Conservation (phyloP, 2,113 vertebrate species). For the Melanotaenia duboulayi region DNA sequence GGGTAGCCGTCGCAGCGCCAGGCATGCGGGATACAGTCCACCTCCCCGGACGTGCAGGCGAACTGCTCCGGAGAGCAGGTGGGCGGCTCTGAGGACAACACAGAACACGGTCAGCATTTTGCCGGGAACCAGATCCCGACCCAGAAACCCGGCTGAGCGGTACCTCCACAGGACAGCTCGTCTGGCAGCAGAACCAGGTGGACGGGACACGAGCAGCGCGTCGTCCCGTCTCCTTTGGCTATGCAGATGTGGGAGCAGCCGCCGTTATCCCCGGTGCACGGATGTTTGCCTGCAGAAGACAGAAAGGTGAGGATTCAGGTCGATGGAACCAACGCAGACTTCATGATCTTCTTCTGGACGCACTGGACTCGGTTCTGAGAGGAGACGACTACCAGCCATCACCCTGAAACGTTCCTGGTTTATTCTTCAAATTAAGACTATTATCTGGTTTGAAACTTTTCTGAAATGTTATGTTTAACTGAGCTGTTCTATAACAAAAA, state of each 20-base stretch:
- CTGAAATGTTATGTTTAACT: too few relatives aligned
- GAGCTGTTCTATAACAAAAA: too few relatives aligned
- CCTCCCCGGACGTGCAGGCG: slow-evolving; percentile 94
- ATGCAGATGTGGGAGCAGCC: slow-evolving; percentile 98
- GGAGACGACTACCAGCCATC: too few relatives aligned
- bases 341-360: too few relatives aligned
- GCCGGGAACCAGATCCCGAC: not conserved
- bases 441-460: too few relatives aligned
- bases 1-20: slow-evolving; percentile 95
- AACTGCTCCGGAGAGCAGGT: slow-evolving; percentile 98
- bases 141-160: too few relatives aligned
- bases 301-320: too few relatives aligned
- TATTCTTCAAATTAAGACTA: too few relatives aligned
- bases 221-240: slow-evolving; percentile 95
- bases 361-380: too few relatives aligned
- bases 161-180: slow-evolving; percentile 96
- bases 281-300: slow-evolving; percentile 87
- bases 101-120: not conserved
- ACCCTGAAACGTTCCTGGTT: too few relatives aligned
- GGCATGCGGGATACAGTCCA: slow-evolving; percentile 95
- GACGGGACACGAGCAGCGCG: slow-evolving; percentile 93
- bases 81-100: slow-evolving; percentile 88
- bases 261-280: slow-evolving; percentile 94
- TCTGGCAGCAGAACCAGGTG: slow-evolving; percentile 95
- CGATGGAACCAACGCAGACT: too few relatives aligned